phyloP scores from a whole-genome alignment of 2,113 vertebrate species.

The Crotalus helleri region DNA sequence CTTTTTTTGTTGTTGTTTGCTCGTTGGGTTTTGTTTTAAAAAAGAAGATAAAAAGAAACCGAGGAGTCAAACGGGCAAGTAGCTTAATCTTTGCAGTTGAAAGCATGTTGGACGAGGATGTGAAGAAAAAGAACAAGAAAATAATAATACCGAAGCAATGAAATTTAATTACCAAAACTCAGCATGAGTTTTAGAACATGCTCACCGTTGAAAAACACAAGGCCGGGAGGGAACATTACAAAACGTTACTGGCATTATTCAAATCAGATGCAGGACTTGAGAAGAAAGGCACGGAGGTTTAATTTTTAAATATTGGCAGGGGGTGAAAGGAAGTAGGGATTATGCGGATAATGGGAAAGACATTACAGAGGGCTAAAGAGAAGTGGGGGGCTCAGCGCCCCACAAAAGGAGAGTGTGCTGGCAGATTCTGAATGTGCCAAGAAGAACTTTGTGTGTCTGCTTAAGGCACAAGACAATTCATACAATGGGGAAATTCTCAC shows the following conservation, averaged over 20 bases:
- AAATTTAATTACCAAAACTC: constrained; percentile 29
- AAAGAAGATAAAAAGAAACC: neutral
- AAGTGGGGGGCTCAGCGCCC: neutral
- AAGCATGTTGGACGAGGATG: constrained; percentile 14
- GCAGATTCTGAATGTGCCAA: neutral
- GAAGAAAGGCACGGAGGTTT: constrained; percentile 35
- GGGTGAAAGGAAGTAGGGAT: neutral
- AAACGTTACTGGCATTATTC: constrained; percentile 17
- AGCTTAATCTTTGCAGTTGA: constrained; percentile 20
- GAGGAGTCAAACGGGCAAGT: constrained; percentile 11
- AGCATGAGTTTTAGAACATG: constrained; percentile 30
- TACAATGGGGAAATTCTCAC: neutral
- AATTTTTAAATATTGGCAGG: constrained; percentile 1
- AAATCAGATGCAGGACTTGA: constrained; percentile 33
- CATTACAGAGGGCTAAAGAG: neutral
- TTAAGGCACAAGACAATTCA: neutral
- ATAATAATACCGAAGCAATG: constrained; percentile 11
- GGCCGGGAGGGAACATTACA: constrained; percentile 18
- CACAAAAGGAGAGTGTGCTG: neutral
- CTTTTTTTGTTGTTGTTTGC: constrained; percentile 15
- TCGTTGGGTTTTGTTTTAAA: neutral
- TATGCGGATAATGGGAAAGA: neutral
- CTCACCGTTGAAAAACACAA: constrained; percentile 21
- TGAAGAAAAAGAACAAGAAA: constrained; percentile 24
- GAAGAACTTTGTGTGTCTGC: neutral